Percentiles rank a stretch among this genome's conserved stretches.
These are phyloP conservation scores for Peromyscus polionotus DNA, from an alignment of 2,113 vertebrate species.

Conservation along the genomic window DNA sequence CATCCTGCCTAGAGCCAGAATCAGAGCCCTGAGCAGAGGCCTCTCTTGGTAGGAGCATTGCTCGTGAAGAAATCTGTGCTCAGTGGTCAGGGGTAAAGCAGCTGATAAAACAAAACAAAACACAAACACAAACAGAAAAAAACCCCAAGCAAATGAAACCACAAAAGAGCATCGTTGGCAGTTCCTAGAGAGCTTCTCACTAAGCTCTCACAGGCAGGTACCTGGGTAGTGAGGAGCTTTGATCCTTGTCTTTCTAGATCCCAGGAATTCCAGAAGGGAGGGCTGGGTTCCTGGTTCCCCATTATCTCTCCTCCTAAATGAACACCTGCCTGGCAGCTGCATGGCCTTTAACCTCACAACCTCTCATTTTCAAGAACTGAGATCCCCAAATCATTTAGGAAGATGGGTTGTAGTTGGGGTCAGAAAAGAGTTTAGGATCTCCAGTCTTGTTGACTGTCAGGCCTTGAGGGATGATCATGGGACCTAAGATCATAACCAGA, in stretches of 20 bases:
- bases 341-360: too few relatives aligned
- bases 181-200: neutral
- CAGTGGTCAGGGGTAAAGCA: neutral
- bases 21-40: neutral
- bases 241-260: neutral
- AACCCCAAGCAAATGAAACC: neutral
- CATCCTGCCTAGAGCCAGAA: neutral
- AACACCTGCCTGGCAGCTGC: neutral
- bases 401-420: neutral
- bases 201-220: neutral
- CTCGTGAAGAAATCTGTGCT: neutral
- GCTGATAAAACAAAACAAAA: neutral
- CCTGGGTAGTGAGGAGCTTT: neutral
- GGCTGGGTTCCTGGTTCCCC: neutral
- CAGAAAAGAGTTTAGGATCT: neutral
- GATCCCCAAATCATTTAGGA: neutral
- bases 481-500: neutral
- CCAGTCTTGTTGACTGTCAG: neutral
- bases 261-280: neutral
- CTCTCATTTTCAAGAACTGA: neutral
- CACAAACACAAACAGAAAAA: too few relatives aligned
- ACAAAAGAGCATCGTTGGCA: neutral
- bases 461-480: neutral
- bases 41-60: neutral
- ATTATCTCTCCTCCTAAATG: neutral